phyloP scores from a whole-genome alignment of 2,888 invertebrate genomes.

The Zygaena filipendulae region DNA sequence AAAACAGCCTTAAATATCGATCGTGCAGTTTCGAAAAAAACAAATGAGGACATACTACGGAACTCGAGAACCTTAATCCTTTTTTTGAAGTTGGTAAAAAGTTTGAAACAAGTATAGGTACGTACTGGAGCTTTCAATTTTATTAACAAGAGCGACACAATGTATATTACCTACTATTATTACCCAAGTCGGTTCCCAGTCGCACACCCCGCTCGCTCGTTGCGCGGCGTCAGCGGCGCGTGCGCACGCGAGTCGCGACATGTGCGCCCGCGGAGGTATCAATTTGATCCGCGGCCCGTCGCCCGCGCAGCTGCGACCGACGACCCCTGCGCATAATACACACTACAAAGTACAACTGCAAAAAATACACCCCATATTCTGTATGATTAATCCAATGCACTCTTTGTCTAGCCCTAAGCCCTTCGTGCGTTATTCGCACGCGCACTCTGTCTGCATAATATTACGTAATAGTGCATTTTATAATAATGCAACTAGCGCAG shows the following conservation, averaged over 20 bases:
- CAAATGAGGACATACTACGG: too few relatives aligned
- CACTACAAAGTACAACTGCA: slow-evolving; percentile 27
- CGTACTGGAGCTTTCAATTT: too few relatives aligned
- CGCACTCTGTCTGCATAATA: slow-evolving; percentile 44
- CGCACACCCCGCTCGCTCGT: slow-evolving; percentile 17
- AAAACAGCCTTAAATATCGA: too few relatives aligned
- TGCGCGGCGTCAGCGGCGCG: slow-evolving; percentile 36
- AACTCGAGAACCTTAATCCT: too few relatives aligned
- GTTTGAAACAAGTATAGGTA: too few relatives aligned
- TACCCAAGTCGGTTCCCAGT: slow-evolving; percentile 1
- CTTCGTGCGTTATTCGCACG: slow-evolving; percentile 42
- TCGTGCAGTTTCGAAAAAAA: too few relatives aligned
- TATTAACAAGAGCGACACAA: too few relatives aligned
- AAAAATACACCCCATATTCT: slow-evolving; percentile 49
- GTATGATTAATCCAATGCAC: slow-evolving; percentile 51
- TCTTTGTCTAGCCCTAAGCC: slow-evolving; percentile 50
- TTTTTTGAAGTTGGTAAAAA: too few relatives aligned
- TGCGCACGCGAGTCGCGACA: slow-evolving; percentile 36
- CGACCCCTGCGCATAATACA: slow-evolving; percentile 25
- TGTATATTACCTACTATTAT: too few relatives aligned
- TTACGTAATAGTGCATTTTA: slow-evolving; percentile 36
- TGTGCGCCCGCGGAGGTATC: slow-evolving; percentile 45
- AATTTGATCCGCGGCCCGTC: slow-evolving; percentile 56
- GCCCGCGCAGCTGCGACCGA: slow-evolving; percentile 58
- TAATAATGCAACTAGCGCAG: too few relatives aligned